Evolutionary conservation across 2,797 vertebrate species (phyloP).

Genomic region (Basileuterus tristriatus): DNA sequence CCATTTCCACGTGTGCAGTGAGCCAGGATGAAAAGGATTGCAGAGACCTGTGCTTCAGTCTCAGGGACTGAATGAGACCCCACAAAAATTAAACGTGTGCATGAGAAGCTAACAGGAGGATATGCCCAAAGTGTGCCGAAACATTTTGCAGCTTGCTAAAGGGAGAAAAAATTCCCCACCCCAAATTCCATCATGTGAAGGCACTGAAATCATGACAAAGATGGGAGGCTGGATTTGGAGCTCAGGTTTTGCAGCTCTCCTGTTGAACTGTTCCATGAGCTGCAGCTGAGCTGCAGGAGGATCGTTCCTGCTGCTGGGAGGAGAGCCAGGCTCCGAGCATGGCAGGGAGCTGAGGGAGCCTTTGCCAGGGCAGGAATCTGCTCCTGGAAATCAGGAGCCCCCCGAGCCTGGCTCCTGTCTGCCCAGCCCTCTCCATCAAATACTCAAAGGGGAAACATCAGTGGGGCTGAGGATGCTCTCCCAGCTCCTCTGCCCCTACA

Average conservation of each 20-base stretch:
- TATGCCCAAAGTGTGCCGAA: background rate
- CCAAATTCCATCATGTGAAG: background rate
- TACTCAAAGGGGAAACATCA: too few relatives aligned
- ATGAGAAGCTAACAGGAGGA: background rate
- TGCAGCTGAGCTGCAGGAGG: background rate
- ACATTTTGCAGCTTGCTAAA: background rate
- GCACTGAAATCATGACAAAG: background rate
- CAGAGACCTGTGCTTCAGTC: background rate
- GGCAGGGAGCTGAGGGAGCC: background rate
- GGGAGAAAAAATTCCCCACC: background rate
- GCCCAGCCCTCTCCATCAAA: too few relatives aligned
- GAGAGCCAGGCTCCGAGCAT: background rate
- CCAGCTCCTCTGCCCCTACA: background rate
- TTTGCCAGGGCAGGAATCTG: background rate
- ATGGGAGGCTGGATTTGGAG: background rate
- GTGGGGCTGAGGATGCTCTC: background rate
- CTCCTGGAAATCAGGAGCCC: background rate
- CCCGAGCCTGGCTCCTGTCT: background rate
- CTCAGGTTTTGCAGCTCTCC: background rate
- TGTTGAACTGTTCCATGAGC: background rate
- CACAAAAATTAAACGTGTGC: background rate
- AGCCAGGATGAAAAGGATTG: background rate
- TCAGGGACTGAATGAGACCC: background rate
- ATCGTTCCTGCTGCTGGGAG: rapidly evolving
- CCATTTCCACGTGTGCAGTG: background rate